Evolutionary conservation across 2,888 invertebrate genomes (phyloP).

Genomic region (Syrphus vitripennis): DNA sequence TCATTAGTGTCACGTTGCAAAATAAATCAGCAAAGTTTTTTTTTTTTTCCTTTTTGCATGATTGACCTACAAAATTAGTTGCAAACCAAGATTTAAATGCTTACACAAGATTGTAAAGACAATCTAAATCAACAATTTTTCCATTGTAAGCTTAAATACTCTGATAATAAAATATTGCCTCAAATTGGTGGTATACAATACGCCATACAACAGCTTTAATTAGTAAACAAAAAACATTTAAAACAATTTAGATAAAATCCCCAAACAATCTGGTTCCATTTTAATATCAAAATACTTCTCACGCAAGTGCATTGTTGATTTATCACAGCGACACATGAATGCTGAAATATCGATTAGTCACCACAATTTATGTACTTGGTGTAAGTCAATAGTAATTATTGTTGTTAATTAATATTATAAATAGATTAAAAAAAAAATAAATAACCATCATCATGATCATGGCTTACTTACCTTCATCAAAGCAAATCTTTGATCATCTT

Average conservation of each 20-base stretch:
- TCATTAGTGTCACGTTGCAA: conserved; percentile 30
- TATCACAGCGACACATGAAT: not conserved
- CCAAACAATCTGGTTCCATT: not conserved
- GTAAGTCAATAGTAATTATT: not conserved
- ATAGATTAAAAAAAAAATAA: not conserved
- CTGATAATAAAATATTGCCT: not conserved
- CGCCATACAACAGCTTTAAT: not conserved
- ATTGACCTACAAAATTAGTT: conserved; percentile 8
- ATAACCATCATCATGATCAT: not conserved
- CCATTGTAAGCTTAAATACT: not conserved
- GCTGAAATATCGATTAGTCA: conserved; percentile 9
- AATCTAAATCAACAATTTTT: not conserved
- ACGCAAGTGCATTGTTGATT: not conserved
- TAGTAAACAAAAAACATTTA: not conserved
- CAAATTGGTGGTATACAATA: not conserved
- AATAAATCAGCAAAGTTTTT: conserved; percentile 10
- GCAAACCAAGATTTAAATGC: not conserved
- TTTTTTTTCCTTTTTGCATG: not conserved
- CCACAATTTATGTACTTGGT: not conserved
- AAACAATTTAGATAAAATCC: not conserved
- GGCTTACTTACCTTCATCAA: conserved; percentile 87
- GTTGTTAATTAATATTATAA: not conserved
- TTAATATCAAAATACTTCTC: not conserved
- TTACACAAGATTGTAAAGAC: not conserved
- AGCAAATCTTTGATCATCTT: conserved; percentile 88